phyloP scores from a whole-genome alignment of 2,113 vertebrate species.

The Bubo blakistoni region DNA sequence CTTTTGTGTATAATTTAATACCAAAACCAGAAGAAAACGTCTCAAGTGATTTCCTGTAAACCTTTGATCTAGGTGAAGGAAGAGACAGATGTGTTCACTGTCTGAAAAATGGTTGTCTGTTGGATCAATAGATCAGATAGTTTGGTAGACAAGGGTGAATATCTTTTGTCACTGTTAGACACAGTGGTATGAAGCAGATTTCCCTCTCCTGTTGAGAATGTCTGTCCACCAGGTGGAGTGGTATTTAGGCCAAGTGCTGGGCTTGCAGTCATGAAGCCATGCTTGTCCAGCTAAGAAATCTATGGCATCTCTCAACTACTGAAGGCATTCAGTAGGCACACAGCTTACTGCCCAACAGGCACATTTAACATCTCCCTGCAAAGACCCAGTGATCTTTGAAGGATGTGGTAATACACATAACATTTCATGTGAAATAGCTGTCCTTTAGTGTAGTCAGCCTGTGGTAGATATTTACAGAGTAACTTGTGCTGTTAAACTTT shows the following conservation, averaged over 20 bases:
- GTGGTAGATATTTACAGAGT: not conserved
- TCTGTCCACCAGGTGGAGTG: not conserved
- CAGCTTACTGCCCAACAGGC: not conserved
- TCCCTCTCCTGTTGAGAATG: not conserved
- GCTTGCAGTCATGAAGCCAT: not conserved
- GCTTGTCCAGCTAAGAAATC: not conserved
- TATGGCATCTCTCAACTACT: fast-evolving
- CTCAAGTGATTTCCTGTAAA: not conserved
- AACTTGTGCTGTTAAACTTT: not conserved
- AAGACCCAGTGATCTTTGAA: not conserved
- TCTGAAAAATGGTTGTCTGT: not conserved
- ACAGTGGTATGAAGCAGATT: not conserved
- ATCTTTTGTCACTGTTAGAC: not conserved
- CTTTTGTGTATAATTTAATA: not conserved
- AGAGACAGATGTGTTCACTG: not conserved
- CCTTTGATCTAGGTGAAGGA: not conserved
- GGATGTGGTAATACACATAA: not conserved
- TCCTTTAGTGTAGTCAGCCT: not conserved
- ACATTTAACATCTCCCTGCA: not conserved
- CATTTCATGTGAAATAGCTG: not conserved
- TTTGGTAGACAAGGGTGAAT: not conserved
- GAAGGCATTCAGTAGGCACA: not conserved
- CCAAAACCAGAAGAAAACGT: not conserved
- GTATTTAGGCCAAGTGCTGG: not conserved
- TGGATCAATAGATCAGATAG: not conserved